Percentiles rank a stretch among this genome's conserved stretches.
Conservation (phyloP, 2,113 vertebrate species). For the Chaetodon auriga region DNA sequence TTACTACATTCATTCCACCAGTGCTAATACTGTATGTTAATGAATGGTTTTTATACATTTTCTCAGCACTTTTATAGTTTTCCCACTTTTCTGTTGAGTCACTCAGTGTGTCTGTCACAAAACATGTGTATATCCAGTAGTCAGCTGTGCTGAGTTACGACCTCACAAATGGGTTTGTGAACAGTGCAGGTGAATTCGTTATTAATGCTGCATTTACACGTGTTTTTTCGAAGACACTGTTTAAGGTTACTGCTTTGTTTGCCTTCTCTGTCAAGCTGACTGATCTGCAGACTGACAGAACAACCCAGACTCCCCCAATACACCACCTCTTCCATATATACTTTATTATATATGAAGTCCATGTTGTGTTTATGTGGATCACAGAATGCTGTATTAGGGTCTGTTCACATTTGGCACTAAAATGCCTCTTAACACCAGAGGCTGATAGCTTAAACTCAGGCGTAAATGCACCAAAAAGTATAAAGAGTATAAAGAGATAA, state of each 20-base stretch:
- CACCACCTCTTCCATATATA: slow-evolving; percentile 47
- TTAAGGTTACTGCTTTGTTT: not conserved
- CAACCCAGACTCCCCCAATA: not conserved
- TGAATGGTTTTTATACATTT: not conserved
- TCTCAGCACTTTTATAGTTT: not conserved
- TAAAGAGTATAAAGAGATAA: not conserved
- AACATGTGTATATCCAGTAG: slow-evolving; percentile 50
- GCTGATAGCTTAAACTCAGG: not conserved
- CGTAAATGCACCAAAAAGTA: not conserved
- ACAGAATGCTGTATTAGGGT: not conserved
- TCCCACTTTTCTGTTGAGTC: not conserved
- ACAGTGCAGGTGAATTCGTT: not conserved
- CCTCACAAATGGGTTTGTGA: not conserved
- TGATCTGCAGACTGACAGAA: slow-evolving; percentile 22
- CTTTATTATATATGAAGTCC: slow-evolving; percentile 47
- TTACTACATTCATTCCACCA: slow-evolving; percentile 39
- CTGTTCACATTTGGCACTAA: slow-evolving; percentile 13
- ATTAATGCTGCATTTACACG: slow-evolving; percentile 49
- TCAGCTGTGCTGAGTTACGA: not conserved
- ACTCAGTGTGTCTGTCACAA: slow-evolving; percentile 14
- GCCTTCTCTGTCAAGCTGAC: slow-evolving; percentile 8
- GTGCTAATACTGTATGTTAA: not conserved
- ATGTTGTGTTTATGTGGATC: slow-evolving; percentile 19
- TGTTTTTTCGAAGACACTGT: slow-evolving; percentile 13
- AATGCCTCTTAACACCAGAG: slow-evolving; percentile 15